phyloP scores from a whole-genome alignment of 2,888 invertebrate species.

The Sminthurinus aureus region DNA sequence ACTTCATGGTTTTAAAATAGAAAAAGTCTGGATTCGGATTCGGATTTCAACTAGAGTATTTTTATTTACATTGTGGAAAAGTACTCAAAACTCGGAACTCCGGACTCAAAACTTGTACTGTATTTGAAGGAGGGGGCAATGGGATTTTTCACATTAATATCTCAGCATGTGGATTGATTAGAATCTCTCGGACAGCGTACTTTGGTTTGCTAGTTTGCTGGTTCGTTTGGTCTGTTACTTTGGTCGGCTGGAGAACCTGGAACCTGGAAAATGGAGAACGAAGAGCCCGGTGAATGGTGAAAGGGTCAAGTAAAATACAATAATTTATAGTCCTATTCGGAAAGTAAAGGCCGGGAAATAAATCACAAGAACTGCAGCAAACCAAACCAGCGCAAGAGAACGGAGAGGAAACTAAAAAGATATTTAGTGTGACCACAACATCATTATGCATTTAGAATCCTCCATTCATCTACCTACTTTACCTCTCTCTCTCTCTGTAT shows the following conservation, averaged over 20 bases:
- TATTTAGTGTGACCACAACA: not conserved
- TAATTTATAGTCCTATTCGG: not conserved
- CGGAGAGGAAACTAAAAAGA: no score
- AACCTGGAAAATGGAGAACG: no score
- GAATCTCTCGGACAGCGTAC: not conserved
- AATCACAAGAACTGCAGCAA: not conserved
- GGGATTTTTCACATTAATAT: not conserved
- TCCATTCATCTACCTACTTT: not conserved
- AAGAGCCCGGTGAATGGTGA: not conserved
- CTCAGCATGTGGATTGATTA: not conserved
- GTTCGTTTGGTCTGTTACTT: not conserved
- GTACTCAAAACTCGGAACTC: no score
- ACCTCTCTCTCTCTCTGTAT: no score
- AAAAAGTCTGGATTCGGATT: not conserved
- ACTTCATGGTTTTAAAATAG: not conserved
- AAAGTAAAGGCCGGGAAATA: not conserved
- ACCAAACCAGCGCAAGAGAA: not conserved
- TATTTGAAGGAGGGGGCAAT: no score
- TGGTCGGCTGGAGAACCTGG: no score
- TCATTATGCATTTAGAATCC: not conserved
- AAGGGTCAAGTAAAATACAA: not conserved
- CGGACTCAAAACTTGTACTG: no score
- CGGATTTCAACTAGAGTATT: not conserved
- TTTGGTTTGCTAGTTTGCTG: not conserved
- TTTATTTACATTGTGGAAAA: not conserved